Evolutionary conservation across 2,888 invertebrate genomes (phyloP).

Genomic region (Pristionchus arcanus): DNA sequence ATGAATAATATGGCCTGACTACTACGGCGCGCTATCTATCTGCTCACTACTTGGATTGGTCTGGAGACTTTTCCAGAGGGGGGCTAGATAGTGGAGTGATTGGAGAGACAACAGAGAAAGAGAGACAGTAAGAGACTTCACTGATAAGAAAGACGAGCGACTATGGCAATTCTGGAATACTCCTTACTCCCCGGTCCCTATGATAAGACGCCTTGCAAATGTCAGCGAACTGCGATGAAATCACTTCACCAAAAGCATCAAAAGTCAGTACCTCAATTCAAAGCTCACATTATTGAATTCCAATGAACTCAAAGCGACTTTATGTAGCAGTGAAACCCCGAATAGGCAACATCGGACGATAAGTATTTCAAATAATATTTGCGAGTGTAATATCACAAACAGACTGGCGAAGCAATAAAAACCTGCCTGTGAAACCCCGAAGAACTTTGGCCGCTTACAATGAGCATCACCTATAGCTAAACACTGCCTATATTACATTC

Average conservation of each 20-base stretch:
- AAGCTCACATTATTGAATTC: too few species aligned
- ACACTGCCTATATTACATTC: too few species aligned
- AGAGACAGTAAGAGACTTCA: too few species aligned
- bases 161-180: constrained; percentile 41
- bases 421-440: not conserved
- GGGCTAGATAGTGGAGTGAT: constrained; percentile 19
- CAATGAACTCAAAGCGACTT: not conserved
- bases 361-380: too few species aligned
- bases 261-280: not conserved
- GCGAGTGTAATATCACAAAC: too few species aligned
- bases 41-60: not conserved
- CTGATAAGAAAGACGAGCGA: not conserved
- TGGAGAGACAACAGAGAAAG: not conserved
- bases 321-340: not conserved
- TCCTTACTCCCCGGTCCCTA: too few species aligned
- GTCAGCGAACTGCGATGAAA: not conserved
- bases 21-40: not conserved
- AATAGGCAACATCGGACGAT: too few species aligned
- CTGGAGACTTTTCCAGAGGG: not conserved
- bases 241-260: not conserved
- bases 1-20: constrained; percentile 15
- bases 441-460: not conserved
- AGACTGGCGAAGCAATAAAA: too few species aligned
- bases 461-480: too few species aligned
- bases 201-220: constrained; percentile 7